These are phyloP conservation scores for Callyntrura guangdongensis DNA, from an alignment of 2,888 invertebrate genomes.

Conservation along the genomic window DNA sequence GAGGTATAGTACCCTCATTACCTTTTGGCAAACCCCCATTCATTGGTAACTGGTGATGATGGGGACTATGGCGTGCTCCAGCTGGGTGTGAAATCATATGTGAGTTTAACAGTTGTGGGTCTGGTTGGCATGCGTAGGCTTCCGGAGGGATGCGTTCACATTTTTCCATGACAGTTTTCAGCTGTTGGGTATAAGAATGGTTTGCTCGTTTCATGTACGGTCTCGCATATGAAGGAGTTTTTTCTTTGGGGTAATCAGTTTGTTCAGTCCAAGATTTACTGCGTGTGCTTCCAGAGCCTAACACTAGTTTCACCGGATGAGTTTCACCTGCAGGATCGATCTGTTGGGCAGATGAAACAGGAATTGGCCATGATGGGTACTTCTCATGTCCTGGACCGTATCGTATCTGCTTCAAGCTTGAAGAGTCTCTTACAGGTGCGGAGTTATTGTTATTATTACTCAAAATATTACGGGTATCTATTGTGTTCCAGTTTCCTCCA, in stretches of 20 bases:
- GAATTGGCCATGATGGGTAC: conserved; percentile 91
- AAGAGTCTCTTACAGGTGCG: conserved; percentile 89
- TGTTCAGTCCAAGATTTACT: conserved; percentile 91
- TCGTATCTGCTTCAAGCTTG: conserved; percentile 89
- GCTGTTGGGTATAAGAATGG: conserved; percentile 88
- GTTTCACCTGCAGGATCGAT: conserved; percentile 86
- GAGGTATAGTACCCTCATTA: conserved; percentile 80
- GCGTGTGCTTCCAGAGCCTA: conserved; percentile 87
- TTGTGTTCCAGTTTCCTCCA: conserved; percentile 71
- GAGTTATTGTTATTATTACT: conserved; percentile 68
- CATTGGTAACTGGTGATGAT: conserved; percentile 65
- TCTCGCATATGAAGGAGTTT: conserved; percentile 88
- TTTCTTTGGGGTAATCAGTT: conserved; percentile 90
- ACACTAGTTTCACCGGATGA: conserved; percentile 65
- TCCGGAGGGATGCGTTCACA: conserved; percentile 88
- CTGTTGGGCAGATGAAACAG: conserved; percentile 87
- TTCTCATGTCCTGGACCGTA: conserved; percentile 91
- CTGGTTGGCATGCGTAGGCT: conserved; percentile 77
- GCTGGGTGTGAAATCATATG: conserved; percentile 25
- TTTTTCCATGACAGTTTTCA: conserved; percentile 91
- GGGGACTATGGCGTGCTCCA: conserved; percentile 44
- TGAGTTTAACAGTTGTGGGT: conserved; percentile 57
- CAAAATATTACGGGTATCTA: conserved; percentile 67
- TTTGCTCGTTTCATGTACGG: conserved; percentile 89
- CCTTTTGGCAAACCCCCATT: conserved; percentile 56